Conservation (phyloP, 2,113 vertebrate species). For the Asarcornis scutulata region DNA sequence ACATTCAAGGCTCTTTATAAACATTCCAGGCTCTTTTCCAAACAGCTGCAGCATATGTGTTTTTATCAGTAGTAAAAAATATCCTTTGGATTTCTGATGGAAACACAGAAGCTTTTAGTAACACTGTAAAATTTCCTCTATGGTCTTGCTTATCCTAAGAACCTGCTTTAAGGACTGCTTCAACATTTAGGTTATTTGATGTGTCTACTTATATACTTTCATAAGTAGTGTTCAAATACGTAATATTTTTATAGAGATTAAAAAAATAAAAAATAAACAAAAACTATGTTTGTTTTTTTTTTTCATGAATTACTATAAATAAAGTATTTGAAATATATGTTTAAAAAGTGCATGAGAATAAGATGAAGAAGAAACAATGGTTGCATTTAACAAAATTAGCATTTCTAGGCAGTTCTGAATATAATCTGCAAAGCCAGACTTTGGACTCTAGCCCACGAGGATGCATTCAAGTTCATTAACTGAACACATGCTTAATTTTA, state of each 20-base stretch:
- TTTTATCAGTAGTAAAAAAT: background rate
- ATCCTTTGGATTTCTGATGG: background rate
- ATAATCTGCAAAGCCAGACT: background rate
- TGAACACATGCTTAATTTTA: background rate
- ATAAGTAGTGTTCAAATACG: background rate
- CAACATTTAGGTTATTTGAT: background rate
- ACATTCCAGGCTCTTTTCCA: background rate
- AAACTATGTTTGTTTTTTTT: fast-evolving
- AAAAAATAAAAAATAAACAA: background rate
- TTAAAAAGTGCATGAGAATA: background rate
- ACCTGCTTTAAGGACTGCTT: background rate
- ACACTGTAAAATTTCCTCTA: background rate
- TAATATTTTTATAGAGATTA: background rate
- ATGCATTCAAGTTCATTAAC: background rate
- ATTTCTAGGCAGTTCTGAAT: background rate
- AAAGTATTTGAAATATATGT: background rate
- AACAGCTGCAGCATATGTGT: background rate
- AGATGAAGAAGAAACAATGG: background rate
- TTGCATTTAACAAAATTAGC: background rate
- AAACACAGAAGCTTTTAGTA: background rate
- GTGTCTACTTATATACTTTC: background rate
- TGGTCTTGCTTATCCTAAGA: background rate
- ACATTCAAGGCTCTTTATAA: background rate
- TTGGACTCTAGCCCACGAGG: background rate
- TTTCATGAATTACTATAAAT: background rate